Conservation (phyloP, 2,113 vertebrate species). For the Sinocyclocheilus anshuiensis region DNA sequence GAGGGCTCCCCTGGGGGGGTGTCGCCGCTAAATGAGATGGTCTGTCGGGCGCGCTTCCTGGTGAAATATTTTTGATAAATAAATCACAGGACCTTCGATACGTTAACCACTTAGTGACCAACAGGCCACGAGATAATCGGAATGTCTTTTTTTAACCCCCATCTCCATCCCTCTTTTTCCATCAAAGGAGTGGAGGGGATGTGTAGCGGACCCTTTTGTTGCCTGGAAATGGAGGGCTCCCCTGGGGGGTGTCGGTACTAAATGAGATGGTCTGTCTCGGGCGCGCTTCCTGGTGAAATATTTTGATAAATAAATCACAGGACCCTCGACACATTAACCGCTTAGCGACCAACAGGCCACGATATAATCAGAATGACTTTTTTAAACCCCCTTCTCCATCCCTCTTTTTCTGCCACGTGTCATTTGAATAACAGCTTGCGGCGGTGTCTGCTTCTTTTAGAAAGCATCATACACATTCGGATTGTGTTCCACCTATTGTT, state of each 20-base stretch:
- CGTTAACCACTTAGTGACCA: slow-evolving; percentile 70
- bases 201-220: slow-evolving; percentile 78
- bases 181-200: slow-evolving; percentile 75
- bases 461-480: slow-evolving; percentile 27
- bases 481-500: slow-evolving; percentile 33
- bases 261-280: slow-evolving; percentile 79
- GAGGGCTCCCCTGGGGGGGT: slow-evolving; percentile 75
- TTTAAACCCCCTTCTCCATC: neutral
- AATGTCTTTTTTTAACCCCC: neutral
- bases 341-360: slow-evolving; percentile 60
- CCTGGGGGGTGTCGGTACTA: slow-evolving; percentile 69
- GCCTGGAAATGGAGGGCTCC: slow-evolving; percentile 81
- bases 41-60: slow-evolving; percentile 78
- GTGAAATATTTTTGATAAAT: slow-evolving; percentile 80
- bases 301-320: slow-evolving; percentile 82
- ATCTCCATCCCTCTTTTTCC: slow-evolving; percentile 41
- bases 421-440: slow-evolving; percentile 27
- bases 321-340: slow-evolving; percentile 65
- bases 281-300: slow-evolving; percentile 79
- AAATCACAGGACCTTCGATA: slow-evolving; percentile 73
- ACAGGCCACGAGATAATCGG: slow-evolving; percentile 34
- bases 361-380: slow-evolving; percentile 21
- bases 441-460: neutral
- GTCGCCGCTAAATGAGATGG: slow-evolving; percentile 76
- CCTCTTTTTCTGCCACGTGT: neutral